These are phyloP conservation scores for Anorthoa munda DNA, from an alignment of 2,888 invertebrate species.

Conservation along the genomic window DNA sequence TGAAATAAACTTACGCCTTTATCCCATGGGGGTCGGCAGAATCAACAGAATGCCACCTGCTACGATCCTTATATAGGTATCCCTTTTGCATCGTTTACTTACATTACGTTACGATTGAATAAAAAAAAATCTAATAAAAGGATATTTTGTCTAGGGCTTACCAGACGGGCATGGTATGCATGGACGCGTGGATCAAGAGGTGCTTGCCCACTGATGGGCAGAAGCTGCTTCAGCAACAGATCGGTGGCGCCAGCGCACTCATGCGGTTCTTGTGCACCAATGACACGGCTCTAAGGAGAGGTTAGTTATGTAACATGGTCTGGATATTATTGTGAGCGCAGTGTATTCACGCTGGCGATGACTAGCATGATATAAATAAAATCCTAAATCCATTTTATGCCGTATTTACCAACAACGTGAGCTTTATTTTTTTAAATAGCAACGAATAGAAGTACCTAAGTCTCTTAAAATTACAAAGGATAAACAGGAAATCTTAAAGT, in stretches of 20 bases:
- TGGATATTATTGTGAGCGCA: neutral
- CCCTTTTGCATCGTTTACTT: too few relatives aligned
- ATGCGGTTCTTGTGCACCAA: slow-evolving; percentile 87
- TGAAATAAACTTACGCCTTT: too few relatives aligned
- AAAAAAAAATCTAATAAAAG: neutral
- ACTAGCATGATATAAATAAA: neutral
- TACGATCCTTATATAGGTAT: too few relatives aligned
- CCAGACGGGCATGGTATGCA: slow-evolving; percentile 86
- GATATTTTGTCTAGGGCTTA: slow-evolving; percentile 77
- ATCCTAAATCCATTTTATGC: too few relatives aligned
- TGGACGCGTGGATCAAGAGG: slow-evolving; percentile 86
- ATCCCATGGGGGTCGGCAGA: too few relatives aligned
- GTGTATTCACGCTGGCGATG: neutral
- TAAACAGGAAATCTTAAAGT: slow-evolving; percentile 15
- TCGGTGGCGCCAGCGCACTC: slow-evolving; percentile 84
- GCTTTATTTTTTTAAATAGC: neutral
- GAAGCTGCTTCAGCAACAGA: slow-evolving; percentile 84
- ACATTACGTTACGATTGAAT: too few relatives aligned
- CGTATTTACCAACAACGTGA: too few relatives aligned
- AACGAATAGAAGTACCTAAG: neutral
- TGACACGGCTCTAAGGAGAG: slow-evolving; percentile 83
- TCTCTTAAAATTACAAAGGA: neutral
- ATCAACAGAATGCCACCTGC: too few relatives aligned
- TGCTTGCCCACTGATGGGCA: slow-evolving; percentile 87
- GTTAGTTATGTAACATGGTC: slow-evolving; percentile 63